Evolutionary conservation across 1,140 invertebrate genomes (phyloP).

Genomic region (Bacillus rossius): DNA sequence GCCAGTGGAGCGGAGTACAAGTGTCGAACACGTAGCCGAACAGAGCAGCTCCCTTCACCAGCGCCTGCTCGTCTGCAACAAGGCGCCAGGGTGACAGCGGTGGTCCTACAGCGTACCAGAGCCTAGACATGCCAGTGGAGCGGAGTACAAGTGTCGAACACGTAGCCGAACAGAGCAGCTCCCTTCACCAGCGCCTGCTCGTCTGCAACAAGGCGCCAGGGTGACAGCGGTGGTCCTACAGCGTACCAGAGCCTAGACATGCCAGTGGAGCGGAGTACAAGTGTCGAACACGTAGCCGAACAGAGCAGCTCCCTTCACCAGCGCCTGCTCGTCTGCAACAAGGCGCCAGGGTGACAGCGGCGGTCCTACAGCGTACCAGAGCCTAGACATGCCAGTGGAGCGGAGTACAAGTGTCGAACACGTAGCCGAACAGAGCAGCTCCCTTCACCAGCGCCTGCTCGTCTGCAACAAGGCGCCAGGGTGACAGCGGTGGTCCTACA

Average conservation of each 20-base stretch:
- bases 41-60: no score
- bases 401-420: conserved; percentile 87
- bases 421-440: conserved; percentile 80
- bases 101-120: no score
- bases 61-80: no score
- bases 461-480: no score
- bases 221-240: no score
- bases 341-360: no score
- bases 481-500: no score
- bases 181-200: conserved; percentile 92
- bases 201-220: no score
- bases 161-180: conserved; percentile 80
- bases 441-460: conserved; percentile 92
- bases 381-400: conserved; percentile 68
- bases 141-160: conserved; percentile 87
- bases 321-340: conserved; percentile 84
- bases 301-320: conserved; percentile 85
- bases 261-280: conserved; percentile 75
- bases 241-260: conserved; percentile 68
- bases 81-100: no score
- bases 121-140: conserved; percentile 68
- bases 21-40: no score
- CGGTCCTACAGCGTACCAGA: no score
- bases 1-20: no score
- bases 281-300: conserved; percentile 89